A percentile compares a stretch with the other conserved stretches of the same genome.
Conservation (phyloP, 2,797 vertebrate genomes). For the Enteromius radiatus region DNA sequence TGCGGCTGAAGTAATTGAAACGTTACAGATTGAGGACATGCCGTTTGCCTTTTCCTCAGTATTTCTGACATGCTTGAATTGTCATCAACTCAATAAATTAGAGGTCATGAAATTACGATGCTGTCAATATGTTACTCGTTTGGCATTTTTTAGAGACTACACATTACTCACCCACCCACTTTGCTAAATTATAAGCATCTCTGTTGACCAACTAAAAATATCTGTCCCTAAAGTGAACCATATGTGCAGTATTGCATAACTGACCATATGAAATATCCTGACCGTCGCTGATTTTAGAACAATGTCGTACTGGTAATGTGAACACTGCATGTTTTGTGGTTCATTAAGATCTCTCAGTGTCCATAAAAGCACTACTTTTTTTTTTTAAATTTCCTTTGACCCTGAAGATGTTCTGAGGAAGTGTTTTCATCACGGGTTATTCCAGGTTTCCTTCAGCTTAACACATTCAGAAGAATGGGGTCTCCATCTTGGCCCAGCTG, state of each 20-base stretch:
- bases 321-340: not conserved
- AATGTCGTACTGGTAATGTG: conserved; percentile 24
- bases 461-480: conserved; percentile 58
- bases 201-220: conserved; percentile 77
- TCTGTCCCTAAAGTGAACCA: conserved; percentile 73
- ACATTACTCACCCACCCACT: conserved; percentile 59
- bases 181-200: conserved; percentile 61
- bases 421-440: conserved; percentile 49
- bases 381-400: conserved; percentile 57
- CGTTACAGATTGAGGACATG: conserved; percentile 60
- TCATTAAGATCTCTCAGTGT: conserved; percentile 19
- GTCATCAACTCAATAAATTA: conserved; percentile 47
- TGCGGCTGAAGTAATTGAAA: conserved; percentile 55
- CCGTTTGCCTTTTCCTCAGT: conserved; percentile 52
- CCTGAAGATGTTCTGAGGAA: conserved; percentile 62
- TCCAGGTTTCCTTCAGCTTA: conserved; percentile 44
- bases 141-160: conserved; percentile 60
- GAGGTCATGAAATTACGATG: conserved; percentile 56
- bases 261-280: conserved; percentile 52
- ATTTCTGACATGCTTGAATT: conserved; percentile 66
- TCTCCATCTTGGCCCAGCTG: conserved; percentile 42
- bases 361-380: conserved; percentile 15
- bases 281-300: conserved; percentile 33
- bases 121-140: conserved; percentile 37
- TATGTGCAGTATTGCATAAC: conserved; percentile 74